A percentile compares a stretch with the other conserved stretches of the same genome.
Evolutionary conservation across 2,797 vertebrate species (phyloP).

Genomic region (Sebastes ruberrimus): DNA sequence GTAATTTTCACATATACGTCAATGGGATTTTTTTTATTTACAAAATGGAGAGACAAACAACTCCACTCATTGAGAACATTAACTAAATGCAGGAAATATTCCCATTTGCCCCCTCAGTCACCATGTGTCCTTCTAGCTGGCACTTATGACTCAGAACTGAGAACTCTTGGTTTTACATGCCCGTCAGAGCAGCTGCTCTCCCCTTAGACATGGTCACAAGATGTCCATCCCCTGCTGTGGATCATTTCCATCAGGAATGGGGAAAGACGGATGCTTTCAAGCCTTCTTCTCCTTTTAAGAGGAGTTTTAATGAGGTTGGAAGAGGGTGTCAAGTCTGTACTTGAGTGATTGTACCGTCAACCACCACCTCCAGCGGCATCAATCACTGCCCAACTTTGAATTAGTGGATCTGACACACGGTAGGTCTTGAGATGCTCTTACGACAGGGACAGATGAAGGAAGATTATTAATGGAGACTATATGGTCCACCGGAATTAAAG

Average conservation of each 20-base stretch:
- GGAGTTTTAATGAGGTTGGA: constrained; percentile 72
- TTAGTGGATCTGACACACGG: constrained; percentile 70
- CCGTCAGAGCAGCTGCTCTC: constrained; percentile 11
- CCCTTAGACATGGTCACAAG: constrained; percentile 23
- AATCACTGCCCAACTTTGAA: constrained; percentile 76
- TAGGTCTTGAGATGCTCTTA: constrained; percentile 59
- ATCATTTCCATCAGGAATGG: constrained; percentile 45
- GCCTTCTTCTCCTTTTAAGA: constrained; percentile 56
- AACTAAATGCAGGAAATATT: not conserved
- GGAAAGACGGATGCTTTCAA: constrained; percentile 31
- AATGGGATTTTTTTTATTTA: not conserved
- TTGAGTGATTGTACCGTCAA: constrained; percentile 79
- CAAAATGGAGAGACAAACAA: not conserved
- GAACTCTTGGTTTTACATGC: constrained; percentile 15
- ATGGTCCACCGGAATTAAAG: constrained; percentile 47
- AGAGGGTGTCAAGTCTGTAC: constrained; percentile 53
- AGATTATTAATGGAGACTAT: constrained; percentile 69
- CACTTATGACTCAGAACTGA: constrained; percentile 15
- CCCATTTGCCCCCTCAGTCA: constrained; percentile 18
- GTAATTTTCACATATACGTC: not conserved
- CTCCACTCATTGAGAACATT: not conserved
- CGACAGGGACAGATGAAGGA: constrained; percentile 74
- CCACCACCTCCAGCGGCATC: constrained; percentile 67
- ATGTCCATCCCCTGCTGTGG: constrained; percentile 28
- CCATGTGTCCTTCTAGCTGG: not conserved